These are phyloP conservation scores for Polydrusus pterygomalis DNA, from an alignment of 2,888 invertebrate species.

Conservation along the genomic window DNA sequence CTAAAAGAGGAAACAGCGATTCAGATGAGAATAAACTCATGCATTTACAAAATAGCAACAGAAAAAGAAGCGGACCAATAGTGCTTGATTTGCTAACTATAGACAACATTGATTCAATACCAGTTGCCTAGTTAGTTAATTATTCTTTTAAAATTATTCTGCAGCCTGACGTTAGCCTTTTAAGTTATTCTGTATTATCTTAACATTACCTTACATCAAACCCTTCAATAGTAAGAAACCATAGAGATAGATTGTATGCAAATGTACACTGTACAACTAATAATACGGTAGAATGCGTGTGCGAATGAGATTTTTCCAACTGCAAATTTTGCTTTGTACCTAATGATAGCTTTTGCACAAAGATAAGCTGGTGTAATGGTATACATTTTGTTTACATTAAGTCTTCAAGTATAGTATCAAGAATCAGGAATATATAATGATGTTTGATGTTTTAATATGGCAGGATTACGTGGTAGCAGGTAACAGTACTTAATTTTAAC, in stretches of 20 bases:
- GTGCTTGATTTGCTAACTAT: no score
- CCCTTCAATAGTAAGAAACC: constrained; percentile 34
- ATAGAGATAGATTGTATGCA: constrained; percentile 44
- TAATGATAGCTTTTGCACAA: constrained; percentile 42
- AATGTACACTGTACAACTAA: constrained; percentile 24
- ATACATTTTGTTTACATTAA: constrained; percentile 48
- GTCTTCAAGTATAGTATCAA: constrained; percentile 34
- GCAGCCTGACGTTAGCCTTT: no score
- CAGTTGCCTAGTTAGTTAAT: no score
- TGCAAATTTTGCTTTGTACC: constrained; percentile 11
- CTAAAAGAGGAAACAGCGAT: no score
- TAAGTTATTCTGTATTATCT: not conserved
- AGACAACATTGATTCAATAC: no score
- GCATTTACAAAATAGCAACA: no score
- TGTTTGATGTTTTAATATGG: constrained; percentile 36
- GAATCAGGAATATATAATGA: constrained; percentile 46
- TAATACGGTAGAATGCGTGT: constrained; percentile 33
- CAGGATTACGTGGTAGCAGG: constrained; percentile 25
- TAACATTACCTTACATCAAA: constrained; percentile 14
- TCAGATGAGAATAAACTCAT: no score
- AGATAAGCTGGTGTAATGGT: constrained; percentile 31
- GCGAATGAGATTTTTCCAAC: constrained; percentile 37
- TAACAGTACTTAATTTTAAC: constrained; percentile 6
- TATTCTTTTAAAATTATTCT: no score
- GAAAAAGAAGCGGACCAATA: no score